These are phyloP conservation scores for Phalanger gymnotis DNA, from an alignment of 2,797 vertebrate genomes.

Conservation along the genomic window DNA sequence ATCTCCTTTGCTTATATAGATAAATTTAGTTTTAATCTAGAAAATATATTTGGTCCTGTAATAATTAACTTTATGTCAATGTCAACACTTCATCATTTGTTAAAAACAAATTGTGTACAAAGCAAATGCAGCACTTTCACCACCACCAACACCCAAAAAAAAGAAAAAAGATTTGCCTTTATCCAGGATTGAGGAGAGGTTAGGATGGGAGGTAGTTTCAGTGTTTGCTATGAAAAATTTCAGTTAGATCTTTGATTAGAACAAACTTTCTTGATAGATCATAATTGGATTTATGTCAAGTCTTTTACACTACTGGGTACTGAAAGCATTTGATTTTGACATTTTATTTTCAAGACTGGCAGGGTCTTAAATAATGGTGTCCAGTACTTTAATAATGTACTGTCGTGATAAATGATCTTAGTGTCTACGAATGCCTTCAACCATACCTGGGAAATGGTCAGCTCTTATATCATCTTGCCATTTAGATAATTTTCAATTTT, in stretches of 20 bases:
- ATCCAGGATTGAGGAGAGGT: background rate
- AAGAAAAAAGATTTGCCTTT: background rate
- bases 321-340: background rate
- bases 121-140: background rate
- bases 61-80: constrained; percentile 37
- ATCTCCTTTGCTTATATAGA: constrained; percentile 77
- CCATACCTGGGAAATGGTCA: background rate
- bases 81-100: background rate
- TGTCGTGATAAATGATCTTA: background rate
- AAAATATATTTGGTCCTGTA: background rate
- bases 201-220: background rate
- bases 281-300: background rate
- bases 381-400: background rate
- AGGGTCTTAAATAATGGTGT: background rate
- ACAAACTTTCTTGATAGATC: background rate
- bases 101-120: background rate
- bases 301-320: background rate
- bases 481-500: background rate
- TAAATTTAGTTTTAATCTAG: constrained; percentile 52
- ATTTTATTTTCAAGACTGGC: background rate
- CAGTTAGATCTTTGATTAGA: background rate
- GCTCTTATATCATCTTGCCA: background rate
- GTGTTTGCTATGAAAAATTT: background rate
- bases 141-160: background rate
- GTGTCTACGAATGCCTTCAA: background rate